Percentiles rank a stretch among this genome's conserved stretches.
phyloP scores from a whole-genome alignment of 2,113 vertebrate genomes.

The Pelecanoides urinatrix region DNA sequence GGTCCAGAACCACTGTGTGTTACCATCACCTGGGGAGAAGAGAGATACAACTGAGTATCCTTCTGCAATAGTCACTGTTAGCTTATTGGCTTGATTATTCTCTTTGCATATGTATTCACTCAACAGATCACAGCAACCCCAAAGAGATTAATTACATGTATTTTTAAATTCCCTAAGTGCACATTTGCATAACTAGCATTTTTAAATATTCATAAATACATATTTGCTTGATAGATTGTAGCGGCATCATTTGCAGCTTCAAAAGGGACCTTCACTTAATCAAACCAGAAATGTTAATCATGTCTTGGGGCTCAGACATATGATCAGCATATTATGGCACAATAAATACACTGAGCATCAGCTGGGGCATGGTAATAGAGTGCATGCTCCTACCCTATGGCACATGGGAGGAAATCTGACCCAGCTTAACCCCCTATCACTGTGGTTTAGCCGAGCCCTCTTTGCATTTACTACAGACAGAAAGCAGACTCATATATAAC shows the following conservation, averaged over 20 bases:
- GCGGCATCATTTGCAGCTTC: conserved; percentile 54
- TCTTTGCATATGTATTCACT: conserved; percentile 54
- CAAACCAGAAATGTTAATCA: conserved; percentile 61
- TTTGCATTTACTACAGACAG: conserved; percentile 18
- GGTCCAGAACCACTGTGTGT: neutral
- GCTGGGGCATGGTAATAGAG: neutral
- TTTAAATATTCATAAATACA: conserved; percentile 68
- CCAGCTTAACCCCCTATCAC: neutral
- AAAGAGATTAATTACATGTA: conserved; percentile 58
- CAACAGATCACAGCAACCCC: conserved; percentile 57
- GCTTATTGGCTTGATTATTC: conserved; percentile 49
- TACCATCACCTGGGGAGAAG: neutral
- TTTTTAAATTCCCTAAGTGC: conserved; percentile 66
- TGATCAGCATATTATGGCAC: conserved; percentile 51
- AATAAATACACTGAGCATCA: conserved; percentile 22
- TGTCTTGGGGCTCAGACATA: conserved; percentile 49
- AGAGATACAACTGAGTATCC: neutral
- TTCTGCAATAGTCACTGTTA: neutral
- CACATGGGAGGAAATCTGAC: conserved; percentile 6
- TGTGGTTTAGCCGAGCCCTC: neutral
- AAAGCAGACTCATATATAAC: neutral
- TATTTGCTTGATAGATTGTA: conserved; percentile 65
- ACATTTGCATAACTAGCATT: conserved; percentile 67
- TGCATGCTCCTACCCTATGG: neutral
- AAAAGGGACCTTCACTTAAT: conserved; percentile 56